Evolutionary conservation across 2,113 vertebrate species (phyloP).

Genomic region (Panurus biarmicus): DNA sequence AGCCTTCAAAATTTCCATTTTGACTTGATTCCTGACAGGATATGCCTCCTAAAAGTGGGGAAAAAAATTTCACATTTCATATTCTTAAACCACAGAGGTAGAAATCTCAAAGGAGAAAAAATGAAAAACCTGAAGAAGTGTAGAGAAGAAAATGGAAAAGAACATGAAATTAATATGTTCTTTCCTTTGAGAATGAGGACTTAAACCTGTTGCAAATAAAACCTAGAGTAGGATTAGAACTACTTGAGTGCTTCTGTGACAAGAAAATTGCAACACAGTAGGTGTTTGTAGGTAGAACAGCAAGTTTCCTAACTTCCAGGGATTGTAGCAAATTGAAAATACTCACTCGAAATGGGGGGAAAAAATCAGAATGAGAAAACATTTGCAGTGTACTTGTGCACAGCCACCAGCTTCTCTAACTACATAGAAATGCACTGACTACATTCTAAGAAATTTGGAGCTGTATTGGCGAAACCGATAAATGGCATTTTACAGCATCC

Average conservation of each 20-base stretch:
- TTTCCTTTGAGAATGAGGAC: conserved; percentile 14
- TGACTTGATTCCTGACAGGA: not conserved
- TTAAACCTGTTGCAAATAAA: conserved; percentile 40
- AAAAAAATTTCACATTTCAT: not conserved
- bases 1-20: not conserved
- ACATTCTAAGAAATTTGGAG: not conserved
- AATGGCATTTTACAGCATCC: not conserved
- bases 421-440: conserved; percentile 3
- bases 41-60: not conserved
- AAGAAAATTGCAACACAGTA: conserved; percentile 66
- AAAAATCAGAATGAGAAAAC: not conserved
- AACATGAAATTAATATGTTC: conserved; percentile 47
- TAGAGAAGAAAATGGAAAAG: conserved; percentile 12
- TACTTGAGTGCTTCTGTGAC: conserved; percentile 40
- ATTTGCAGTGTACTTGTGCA: not conserved
- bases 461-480: not conserved
- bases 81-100: not conserved
- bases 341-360: not conserved
- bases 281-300: conserved; percentile 48
- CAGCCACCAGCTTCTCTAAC: not conserved
- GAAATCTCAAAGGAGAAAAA: conserved; percentile 19
- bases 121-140: not conserved
- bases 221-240: conserved; percentile 35
- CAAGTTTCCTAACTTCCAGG: conserved; percentile 36
- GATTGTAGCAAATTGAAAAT: conserved; percentile 26